Percentiles rank a stretch among this genome's conserved stretches.
Conservation (phyloP, 2,113 vertebrate genomes). For the Elephas maximus region DNA sequence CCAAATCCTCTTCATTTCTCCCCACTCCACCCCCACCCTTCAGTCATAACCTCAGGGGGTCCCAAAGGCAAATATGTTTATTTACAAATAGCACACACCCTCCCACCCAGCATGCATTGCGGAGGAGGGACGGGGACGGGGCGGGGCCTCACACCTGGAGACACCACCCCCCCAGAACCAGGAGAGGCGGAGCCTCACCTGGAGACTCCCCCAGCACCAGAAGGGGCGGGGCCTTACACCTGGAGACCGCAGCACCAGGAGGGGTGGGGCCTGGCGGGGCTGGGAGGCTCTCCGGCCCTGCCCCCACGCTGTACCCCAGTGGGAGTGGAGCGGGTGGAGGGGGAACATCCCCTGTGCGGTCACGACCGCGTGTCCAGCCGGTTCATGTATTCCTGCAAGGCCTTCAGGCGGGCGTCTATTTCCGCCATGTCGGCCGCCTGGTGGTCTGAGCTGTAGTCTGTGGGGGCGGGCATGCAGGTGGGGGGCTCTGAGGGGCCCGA, state of each 20-base stretch:
- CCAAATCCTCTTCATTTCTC: neutral
- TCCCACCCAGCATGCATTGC: neutral
- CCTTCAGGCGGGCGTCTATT: conserved; percentile 95
- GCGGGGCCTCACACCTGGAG: neutral
- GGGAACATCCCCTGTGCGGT: neutral
- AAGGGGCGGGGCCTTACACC: no score
- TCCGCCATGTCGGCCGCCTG: conserved; percentile 93
- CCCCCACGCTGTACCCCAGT: neutral
- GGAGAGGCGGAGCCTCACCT: neutral
- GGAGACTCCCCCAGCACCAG: no score
- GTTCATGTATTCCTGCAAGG: conserved; percentile 96
- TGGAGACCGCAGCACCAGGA: no score
- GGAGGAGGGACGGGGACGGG: neutral
- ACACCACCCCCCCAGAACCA: neutral
- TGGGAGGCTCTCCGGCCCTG: neutral
- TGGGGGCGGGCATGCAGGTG: neutral
- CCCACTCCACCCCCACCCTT: neutral
- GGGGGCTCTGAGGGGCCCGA: neutral
- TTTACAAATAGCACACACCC: conserved; percentile 77
- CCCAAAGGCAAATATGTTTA: conserved; percentile 75
- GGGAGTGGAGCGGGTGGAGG: accelerated
- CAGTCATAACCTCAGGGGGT: conserved; percentile 30
- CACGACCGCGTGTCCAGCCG: conserved; percentile 92
- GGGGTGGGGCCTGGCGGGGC: no score
- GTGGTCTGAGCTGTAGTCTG: conserved; percentile 91